Evolutionary conservation across 2,888 invertebrate genomes (phyloP).

Genomic region (Hermaeophaga mercurialis): DNA sequence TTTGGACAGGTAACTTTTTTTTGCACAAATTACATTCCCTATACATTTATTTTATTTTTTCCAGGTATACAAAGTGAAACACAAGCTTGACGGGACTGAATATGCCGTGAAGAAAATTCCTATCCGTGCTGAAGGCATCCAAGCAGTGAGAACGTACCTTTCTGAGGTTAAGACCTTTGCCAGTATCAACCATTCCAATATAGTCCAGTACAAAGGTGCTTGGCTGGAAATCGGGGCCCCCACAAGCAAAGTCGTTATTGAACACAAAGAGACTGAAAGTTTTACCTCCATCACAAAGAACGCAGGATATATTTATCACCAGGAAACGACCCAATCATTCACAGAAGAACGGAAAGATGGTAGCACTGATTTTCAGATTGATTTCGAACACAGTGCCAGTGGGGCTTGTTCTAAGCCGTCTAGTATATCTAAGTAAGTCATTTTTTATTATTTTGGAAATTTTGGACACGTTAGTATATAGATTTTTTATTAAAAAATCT

Average conservation of each 20-base stretch:
- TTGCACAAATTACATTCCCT: neutral
- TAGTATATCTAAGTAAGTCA: slow-evolving; percentile 6
- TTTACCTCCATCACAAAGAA: slow-evolving; percentile 7
- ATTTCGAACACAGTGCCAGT: slow-evolving; percentile 45
- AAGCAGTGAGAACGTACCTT: slow-evolving; percentile 69
- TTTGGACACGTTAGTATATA: neutral
- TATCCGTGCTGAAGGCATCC: slow-evolving; percentile 67
- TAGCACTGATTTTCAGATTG: slow-evolving; percentile 51
- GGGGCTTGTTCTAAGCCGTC: slow-evolving; percentile 31
- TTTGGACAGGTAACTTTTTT: slow-evolving; percentile 68
- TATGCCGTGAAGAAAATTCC: slow-evolving; percentile 82
- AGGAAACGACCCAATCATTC: slow-evolving; percentile 39
- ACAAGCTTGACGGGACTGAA: slow-evolving; percentile 75
- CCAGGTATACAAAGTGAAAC: slow-evolving; percentile 68
- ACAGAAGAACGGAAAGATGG: slow-evolving; percentile 38
- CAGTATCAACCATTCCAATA: slow-evolving; percentile 76
- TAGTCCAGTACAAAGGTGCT: slow-evolving; percentile 82
- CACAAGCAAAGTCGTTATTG: slow-evolving; percentile 53
- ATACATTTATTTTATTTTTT: slow-evolving; percentile 21
- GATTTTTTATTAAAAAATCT: slow-evolving; percentile 1
- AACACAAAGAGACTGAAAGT: slow-evolving; percentile 29
- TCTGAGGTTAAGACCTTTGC: slow-evolving; percentile 83
- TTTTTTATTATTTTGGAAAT: too few species aligned
- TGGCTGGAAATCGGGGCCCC: slow-evolving; percentile 74
- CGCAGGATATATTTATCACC: slow-evolving; percentile 41